These are phyloP conservation scores for Neria commutata DNA, from an alignment of 2,888 invertebrate species.

Conservation along the genomic window DNA sequence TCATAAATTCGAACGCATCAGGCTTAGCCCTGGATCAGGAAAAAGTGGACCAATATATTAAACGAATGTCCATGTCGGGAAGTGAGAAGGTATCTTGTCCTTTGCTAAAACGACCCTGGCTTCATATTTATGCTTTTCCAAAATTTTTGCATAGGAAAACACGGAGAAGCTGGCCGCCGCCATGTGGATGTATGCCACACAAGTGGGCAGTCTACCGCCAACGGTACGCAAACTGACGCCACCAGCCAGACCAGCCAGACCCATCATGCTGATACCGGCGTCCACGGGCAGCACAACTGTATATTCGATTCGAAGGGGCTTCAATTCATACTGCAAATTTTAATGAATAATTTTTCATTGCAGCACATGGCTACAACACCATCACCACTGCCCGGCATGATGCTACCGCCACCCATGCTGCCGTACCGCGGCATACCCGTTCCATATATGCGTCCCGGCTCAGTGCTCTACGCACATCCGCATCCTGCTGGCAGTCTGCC, in stretches of 20 bases:
- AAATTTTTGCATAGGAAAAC: slow-evolving; percentile 38
- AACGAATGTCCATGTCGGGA: slow-evolving; percentile 52
- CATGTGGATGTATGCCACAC: slow-evolving; percentile 55
- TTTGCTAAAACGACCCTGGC: slow-evolving; percentile 16
- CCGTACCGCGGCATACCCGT: slow-evolving; percentile 50
- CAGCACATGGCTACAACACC: slow-evolving; percentile 41
- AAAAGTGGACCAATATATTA: slow-evolving; percentile 58
- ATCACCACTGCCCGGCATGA: slow-evolving; percentile 41
- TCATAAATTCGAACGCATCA: slow-evolving; percentile 44
- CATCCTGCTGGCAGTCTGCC: slow-evolving; percentile 37
- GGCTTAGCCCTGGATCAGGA: slow-evolving; percentile 51
- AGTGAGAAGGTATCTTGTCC: slow-evolving; percentile 47
- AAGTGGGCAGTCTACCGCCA: slow-evolving; percentile 42
- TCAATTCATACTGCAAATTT: not conserved
- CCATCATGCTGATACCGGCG: slow-evolving; percentile 58
- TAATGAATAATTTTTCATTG: slow-evolving; percentile 3
- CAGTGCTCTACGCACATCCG: slow-evolving; percentile 47
- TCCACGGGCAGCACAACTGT: slow-evolving; percentile 45
- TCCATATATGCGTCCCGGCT: slow-evolving; percentile 48
- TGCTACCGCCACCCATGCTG: slow-evolving; percentile 32
- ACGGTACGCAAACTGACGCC: slow-evolving; percentile 37
- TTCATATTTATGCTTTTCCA: not conserved
- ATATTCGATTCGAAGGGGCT: too few species aligned
- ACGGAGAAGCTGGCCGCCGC: slow-evolving; percentile 53
- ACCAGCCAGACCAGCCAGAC: slow-evolving; percentile 37